These are phyloP conservation scores for Ophiothrix spiculata DNA, from an alignment of 35 echinoderm and acorn worm species.

Conservation along the genomic window DNA sequence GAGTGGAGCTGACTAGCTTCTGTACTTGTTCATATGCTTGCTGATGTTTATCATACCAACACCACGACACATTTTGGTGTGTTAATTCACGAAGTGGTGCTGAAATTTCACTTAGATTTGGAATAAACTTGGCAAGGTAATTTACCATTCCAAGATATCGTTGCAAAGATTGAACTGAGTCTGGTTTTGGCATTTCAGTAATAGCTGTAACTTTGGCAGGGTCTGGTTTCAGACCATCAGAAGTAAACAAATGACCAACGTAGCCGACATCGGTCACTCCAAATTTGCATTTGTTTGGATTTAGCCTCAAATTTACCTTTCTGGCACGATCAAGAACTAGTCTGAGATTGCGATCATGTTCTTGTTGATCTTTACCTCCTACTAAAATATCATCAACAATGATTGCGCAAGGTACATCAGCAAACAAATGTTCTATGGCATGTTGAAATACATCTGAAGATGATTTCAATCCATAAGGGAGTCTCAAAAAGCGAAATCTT, in stretches of 20 bases:
- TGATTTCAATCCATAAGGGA: conserved; percentile 11
- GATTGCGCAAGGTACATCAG: conserved; percentile 15
- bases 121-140: conserved; percentile 66
- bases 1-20: conserved; percentile 17
- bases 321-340: conserved; percentile 11
- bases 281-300: conserved; percentile 54
- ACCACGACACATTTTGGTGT: conserved; percentile 35
- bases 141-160: conserved; percentile 50
- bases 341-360: conserved; percentile 56
- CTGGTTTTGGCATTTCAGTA: conserved; percentile 51
- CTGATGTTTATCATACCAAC: conserved; percentile 34
- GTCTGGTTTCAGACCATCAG: conserved; percentile 48
- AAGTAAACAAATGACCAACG: conserved; percentile 63
- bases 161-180: conserved; percentile 21
- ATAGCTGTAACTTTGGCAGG: conserved; percentile 48
- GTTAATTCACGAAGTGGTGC: conserved; percentile 53
- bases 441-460: conserved; percentile 10
- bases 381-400: conserved; percentile 83
- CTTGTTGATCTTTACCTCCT: conserved; percentile 27
- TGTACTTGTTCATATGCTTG: conserved; percentile 32
- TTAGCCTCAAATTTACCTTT: conserved; percentile 41
- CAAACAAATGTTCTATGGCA: conserved; percentile 7
- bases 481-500: conserved; percentile 1
- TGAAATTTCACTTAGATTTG: conserved; percentile 40
- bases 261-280: conserved; percentile 42